Percentiles rank a stretch among this genome's conserved stretches.
Evolutionary conservation across 2,888 invertebrate genomes (phyloP).

Genomic region (Apamea crenata): DNA sequence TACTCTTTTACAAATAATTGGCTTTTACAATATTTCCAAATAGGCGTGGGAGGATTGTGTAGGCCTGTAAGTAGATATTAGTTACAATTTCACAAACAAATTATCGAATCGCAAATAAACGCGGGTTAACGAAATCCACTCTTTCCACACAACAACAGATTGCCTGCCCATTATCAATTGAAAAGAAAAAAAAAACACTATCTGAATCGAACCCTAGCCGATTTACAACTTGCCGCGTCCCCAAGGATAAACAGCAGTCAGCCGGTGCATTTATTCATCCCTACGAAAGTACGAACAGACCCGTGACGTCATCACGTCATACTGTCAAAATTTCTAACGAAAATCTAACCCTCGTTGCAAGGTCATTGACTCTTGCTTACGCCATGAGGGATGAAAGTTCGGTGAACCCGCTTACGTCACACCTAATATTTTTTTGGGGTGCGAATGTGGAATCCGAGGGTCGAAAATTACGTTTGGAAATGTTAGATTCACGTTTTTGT

Average conservation of each 20-base stretch:
- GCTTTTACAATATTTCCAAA: too few species aligned
- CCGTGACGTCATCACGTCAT: constrained; percentile 24
- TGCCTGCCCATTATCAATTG: constrained; percentile 25
- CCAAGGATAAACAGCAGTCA: constrained; percentile 15
- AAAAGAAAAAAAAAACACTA: constrained; percentile 10
- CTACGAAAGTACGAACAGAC: background rate
- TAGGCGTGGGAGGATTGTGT: background rate
- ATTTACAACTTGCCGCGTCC: constrained; percentile 36
- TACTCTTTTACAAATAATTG: too few species aligned
- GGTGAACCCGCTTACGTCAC: constrained; percentile 71
- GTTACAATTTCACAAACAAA: background rate
- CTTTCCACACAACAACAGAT: constrained; percentile 9
- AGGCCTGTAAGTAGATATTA: background rate
- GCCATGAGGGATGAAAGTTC: constrained; percentile 63
- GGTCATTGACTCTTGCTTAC: constrained; percentile 71
- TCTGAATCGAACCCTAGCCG: constrained; percentile 15
- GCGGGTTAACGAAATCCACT: background rate
- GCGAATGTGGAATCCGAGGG: constrained; percentile 47
- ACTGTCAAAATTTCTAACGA: constrained; percentile 55
- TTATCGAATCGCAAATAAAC: background rate
- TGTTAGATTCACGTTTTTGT: constrained; percentile 27
- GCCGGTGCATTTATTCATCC: constrained; percentile 24
- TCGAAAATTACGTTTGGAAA: constrained; percentile 29
- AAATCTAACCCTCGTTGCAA: constrained; percentile 66
- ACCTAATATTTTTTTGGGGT: constrained; percentile 65